Percentiles rank a stretch among this genome's conserved stretches.
Evolutionary conservation across 2,113 vertebrate genomes (phyloP).

Genomic region (Chinchilla lanigera): DNA sequence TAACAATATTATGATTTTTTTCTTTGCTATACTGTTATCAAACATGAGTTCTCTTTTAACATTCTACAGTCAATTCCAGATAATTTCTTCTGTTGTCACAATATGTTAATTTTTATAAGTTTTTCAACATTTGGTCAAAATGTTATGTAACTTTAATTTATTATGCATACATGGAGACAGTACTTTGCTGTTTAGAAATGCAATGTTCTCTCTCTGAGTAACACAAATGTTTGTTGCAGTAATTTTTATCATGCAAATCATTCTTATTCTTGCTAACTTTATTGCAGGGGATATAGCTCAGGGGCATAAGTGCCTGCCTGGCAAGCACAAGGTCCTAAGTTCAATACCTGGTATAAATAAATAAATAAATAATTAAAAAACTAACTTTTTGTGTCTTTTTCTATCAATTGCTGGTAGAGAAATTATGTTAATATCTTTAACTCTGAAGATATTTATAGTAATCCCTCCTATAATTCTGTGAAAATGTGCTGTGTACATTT

Average conservation of each 20-base stretch:
- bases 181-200: neutral
- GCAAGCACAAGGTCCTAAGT: too few relatives aligned
- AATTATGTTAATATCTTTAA: neutral
- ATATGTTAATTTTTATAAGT: neutral
- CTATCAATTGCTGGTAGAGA: neutral
- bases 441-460: neutral
- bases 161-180: neutral
- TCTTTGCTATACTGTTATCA: neutral
- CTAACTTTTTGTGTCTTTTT: neutral
- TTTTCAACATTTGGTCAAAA: conserved; percentile 2
- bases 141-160: neutral
- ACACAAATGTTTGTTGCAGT: neutral
- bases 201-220: neutral
- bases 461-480: neutral
- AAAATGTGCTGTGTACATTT: neutral
- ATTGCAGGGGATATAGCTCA: too few relatives aligned
- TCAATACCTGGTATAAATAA: too few relatives aligned
- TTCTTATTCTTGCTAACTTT: neutral
- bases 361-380: too few relatives aligned
- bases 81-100: neutral
- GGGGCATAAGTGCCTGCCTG: too few relatives aligned
- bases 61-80: neutral
- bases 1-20: neutral
- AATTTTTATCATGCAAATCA: neutral
- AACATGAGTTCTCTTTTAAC: neutral